Conservation (phyloP, 23 tunicate genomes). For the Trididemnum nubilum region DNA sequence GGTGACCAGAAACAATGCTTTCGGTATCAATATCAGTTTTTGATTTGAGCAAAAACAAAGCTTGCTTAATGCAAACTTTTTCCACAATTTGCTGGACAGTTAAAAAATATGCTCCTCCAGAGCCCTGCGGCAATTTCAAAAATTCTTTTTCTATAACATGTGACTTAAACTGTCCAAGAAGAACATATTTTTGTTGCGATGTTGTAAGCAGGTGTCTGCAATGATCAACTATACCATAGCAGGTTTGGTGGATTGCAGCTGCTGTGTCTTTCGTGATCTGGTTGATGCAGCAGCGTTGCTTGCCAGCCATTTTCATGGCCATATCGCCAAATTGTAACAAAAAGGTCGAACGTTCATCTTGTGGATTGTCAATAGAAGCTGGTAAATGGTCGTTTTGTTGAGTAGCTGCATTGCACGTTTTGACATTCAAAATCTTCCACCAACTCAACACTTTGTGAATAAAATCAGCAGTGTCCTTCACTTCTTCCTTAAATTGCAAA, state of each 20-base stretch:
- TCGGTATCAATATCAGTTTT: neutral
- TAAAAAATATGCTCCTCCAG: constrained; percentile 12
- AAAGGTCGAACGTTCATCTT: neutral
- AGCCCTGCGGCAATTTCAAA: neutral
- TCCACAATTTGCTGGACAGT: constrained; percentile 21
- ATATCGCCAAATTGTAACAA: constrained; percentile 15
- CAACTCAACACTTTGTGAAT: neutral
- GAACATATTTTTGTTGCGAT: constrained; percentile 11
- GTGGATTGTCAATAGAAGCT: neutral
- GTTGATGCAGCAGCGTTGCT: neutral
- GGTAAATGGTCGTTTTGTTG: neutral
- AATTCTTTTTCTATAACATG: constrained; percentile 9
- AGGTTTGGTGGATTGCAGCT: constrained; percentile 3
- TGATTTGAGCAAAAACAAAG: neutral
- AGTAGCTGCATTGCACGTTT: neutral
- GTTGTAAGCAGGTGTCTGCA: neutral
- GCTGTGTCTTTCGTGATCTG: constrained; percentile 11
- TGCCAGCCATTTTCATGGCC: constrained; percentile 3
- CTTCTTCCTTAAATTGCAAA: neutral
- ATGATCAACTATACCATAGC: neutral
- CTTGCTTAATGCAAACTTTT: constrained; percentile 14
- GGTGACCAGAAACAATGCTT: neutral
- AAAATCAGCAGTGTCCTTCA: constrained; percentile 17
- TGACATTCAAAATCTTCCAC: constrained; percentile 18
- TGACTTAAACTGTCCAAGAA: constrained; percentile 14